phyloP scores from a whole-genome alignment of 2,888 invertebrate genomes.

The Heliconius aoede region DNA sequence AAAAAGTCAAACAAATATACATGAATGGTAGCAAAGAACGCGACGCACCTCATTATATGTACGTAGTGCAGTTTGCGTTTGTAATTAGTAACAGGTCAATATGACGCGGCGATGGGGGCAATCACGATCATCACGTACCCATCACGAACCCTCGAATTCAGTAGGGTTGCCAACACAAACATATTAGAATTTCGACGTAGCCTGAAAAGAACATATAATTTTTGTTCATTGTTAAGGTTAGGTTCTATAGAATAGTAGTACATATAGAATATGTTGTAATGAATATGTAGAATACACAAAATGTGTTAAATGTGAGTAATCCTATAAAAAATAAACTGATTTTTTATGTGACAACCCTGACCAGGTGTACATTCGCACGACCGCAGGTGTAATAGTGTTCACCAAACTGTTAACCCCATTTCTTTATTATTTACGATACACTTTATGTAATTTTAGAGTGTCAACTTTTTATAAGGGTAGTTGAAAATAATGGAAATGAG shows the following conservation, averaged over 20 bases:
- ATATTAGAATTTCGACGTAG: no score
- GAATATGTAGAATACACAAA: no score
- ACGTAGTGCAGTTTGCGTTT: constrained; percentile 24
- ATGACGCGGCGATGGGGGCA: constrained; percentile 28
- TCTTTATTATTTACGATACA: constrained; percentile 34
- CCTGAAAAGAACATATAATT: no score
- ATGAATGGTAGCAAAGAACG: not conserved
- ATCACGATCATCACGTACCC: constrained; percentile 28
- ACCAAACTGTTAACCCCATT: constrained; percentile 42
- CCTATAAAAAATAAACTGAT: not conserved
- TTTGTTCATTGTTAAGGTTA: no score
- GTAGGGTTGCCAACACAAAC: constrained; percentile 22
- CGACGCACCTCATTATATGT: constrained; percentile 8
- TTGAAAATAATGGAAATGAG: not conserved
- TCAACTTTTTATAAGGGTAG: constrained; percentile 18
- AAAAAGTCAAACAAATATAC: not conserved
- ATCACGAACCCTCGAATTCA: constrained; percentile 14
- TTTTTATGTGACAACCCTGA: constrained; percentile 28
- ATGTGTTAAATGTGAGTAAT: no score
- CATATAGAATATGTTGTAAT: no score
- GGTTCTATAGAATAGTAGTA: no score
- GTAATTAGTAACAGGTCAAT: constrained; percentile 41
- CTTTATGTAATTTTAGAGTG: constrained; percentile 30
- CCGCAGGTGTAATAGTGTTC: constrained; percentile 54
- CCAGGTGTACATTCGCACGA: constrained; percentile 53